These are phyloP conservation scores for Chrysogorgia sp. DNA, from an alignment of 92 coral and sea anemone genomes.

Conservation along the genomic window DNA sequence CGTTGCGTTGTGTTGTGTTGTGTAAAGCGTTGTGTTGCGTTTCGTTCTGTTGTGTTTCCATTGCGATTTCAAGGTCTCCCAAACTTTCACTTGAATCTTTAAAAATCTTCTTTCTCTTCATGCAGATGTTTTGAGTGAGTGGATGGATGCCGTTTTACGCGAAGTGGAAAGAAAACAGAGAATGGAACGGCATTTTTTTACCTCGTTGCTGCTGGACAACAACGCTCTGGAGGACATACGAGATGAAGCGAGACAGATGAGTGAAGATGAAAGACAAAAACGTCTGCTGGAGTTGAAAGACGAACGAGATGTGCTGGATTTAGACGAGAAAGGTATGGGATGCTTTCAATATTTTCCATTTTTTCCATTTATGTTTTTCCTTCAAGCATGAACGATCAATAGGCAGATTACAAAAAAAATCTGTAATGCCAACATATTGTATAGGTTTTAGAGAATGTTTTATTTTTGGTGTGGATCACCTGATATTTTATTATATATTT, in stretches of 20 bases:
- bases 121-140: conserved; percentile 76
- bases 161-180: conserved; percentile 84
- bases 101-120: neutral
- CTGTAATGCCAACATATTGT: neutral
- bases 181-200: conserved; percentile 78
- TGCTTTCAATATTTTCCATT: neutral
- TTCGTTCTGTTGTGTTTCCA: too few relatives aligned
- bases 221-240: conserved; percentile 70
- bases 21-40: too few relatives aligned
- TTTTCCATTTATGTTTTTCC: too few relatives aligned
- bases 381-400: too few relatives aligned
- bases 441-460: neutral
- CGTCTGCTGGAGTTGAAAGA: conserved; percentile 80
- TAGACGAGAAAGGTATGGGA: conserved; percentile 85
- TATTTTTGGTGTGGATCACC: neutral
- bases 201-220: conserved; percentile 74
- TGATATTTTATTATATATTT: neutral
- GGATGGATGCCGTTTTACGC: conserved; percentile 91
- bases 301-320: conserved; percentile 90
- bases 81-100: too few relatives aligned
- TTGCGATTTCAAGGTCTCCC: too few relatives aligned
- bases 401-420: too few relatives aligned
- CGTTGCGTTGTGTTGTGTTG: neutral
- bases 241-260: conserved; percentile 74
- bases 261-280: conserved; percentile 79